Percentiles rank a stretch among this genome's conserved stretches.
These are phyloP conservation scores for Phasianus colchicus DNA, from an alignment of 2,113 vertebrate genomes.

Conservation along the genomic window DNA sequence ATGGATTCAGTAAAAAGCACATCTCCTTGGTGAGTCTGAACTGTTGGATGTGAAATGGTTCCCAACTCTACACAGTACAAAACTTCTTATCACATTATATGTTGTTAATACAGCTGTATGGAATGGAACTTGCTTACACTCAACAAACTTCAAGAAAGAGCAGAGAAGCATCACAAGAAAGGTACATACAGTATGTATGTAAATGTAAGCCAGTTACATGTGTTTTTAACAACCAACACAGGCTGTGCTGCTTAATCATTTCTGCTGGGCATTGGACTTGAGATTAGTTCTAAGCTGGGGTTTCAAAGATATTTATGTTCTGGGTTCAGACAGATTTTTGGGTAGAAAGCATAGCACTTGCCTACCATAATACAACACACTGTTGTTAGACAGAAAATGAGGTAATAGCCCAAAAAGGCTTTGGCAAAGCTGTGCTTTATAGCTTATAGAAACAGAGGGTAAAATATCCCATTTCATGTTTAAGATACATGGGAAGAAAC, in stretches of 20 bases:
- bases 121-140: not conserved
- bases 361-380: not conserved
- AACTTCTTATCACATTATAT: not conserved
- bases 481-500: not conserved
- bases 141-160: not conserved
- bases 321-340: not conserved
- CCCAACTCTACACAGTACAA: not conserved
- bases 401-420: not conserved
- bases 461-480: not conserved
- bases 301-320: not conserved
- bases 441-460: not conserved
- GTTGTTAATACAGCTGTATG: not conserved
- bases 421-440: not conserved
- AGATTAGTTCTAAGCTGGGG: not conserved
- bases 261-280: not conserved
- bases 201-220: not conserved
- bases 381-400: not conserved
- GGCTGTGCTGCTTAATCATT: not conserved
- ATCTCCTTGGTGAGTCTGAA: not conserved
- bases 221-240: not conserved
- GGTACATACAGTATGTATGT: rapidly evolving
- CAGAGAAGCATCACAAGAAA: not conserved
- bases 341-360: not conserved
- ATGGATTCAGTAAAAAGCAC: not conserved
- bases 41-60: not conserved